Conservation (phyloP, 2,797 vertebrate genomes). For the Urosaurus nigricauda region DNA sequence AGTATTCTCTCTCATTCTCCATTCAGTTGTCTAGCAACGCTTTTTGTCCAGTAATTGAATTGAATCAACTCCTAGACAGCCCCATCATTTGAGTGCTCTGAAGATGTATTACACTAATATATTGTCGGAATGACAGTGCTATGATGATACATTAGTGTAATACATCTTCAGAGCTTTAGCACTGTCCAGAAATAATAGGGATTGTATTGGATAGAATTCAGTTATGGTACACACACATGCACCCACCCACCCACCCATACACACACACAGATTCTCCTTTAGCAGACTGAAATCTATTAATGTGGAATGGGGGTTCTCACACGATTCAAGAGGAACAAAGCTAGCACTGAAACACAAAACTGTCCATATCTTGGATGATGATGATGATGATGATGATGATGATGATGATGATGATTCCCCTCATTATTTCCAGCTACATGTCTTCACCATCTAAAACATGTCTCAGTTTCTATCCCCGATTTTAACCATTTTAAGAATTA, state of each 20-base stretch:
- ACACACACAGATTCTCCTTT: rapidly evolving
- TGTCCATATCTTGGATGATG: background rate
- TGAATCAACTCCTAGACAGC: slow-evolving; percentile 64
- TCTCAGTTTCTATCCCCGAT: too few relatives aligned
- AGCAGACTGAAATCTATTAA: background rate
- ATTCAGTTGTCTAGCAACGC: slow-evolving; percentile 21
- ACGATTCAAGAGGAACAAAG: background rate
- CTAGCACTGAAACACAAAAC: background rate
- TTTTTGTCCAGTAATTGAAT: slow-evolving; percentile 69
- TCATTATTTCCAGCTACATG: slow-evolving; percentile 11
- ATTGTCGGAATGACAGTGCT: slow-evolving; percentile 64
- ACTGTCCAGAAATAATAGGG: slow-evolving; percentile 58
- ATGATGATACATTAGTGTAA: slow-evolving; percentile 66
- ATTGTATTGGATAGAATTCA: slow-evolving; percentile 42
- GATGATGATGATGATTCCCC: background rate
- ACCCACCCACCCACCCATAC: rapidly evolving
- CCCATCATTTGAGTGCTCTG: slow-evolving; percentile 56
- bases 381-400: background rate
- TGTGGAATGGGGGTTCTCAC: background rate
- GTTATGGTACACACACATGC: background rate
- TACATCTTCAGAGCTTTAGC: slow-evolving; percentile 61
- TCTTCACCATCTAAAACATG: background rate
- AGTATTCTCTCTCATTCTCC: background rate
- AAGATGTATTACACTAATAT: slow-evolving; percentile 73
- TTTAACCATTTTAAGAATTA: slow-evolving; percentile 1